phyloP scores from a whole-genome alignment of 30 jellyfish, hydroid and myxozoan genomes.

The Clytia hemisphaerica region DNA sequence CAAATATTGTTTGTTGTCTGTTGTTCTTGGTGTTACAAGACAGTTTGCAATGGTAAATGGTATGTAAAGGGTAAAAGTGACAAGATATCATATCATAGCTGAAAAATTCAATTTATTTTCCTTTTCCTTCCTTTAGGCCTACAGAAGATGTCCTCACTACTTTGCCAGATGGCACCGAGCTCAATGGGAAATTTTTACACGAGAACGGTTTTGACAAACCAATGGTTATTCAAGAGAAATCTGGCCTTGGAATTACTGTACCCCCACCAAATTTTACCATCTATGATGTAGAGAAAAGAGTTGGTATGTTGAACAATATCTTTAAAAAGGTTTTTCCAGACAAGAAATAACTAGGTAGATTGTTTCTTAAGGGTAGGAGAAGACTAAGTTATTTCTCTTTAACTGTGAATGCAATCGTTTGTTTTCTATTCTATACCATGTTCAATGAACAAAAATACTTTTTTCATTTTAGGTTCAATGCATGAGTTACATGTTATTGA shows the following conservation, averaged over 20 bases:
- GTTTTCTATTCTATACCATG: background rate
- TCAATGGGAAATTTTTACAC: conserved; percentile 39
- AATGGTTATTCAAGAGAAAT: conserved; percentile 48
- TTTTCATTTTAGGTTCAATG: conserved; percentile 51
- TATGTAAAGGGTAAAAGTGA: too few relatives aligned
- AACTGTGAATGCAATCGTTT: too few relatives aligned
- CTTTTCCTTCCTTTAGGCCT: conserved; percentile 26
- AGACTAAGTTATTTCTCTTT: too few relatives aligned
- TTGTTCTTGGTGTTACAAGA: background rate
- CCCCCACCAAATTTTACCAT: conserved; percentile 78
- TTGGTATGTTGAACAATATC: conserved; percentile 46
- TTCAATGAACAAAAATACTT: background rate
- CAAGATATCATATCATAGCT: too few relatives aligned
- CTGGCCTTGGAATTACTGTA: conserved; percentile 68
- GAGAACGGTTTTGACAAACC: conserved; percentile 73
- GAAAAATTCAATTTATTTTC: background rate
- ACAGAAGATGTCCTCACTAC: conserved; percentile 11
- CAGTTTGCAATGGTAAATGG: too few relatives aligned
- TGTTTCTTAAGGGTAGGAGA: too few relatives aligned
- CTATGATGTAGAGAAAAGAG: conserved; percentile 86
- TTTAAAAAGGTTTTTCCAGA: background rate
- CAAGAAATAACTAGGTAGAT: too few relatives aligned
- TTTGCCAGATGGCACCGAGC: conserved; percentile 48
- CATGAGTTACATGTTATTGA: conserved; percentile 87
- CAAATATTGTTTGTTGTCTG: too few relatives aligned